Evolutionary conservation across 2,113 vertebrate species (phyloP), one percentile per base, ranked within the genome.

Genomic region (Carettochelys insculpta): DNA sequence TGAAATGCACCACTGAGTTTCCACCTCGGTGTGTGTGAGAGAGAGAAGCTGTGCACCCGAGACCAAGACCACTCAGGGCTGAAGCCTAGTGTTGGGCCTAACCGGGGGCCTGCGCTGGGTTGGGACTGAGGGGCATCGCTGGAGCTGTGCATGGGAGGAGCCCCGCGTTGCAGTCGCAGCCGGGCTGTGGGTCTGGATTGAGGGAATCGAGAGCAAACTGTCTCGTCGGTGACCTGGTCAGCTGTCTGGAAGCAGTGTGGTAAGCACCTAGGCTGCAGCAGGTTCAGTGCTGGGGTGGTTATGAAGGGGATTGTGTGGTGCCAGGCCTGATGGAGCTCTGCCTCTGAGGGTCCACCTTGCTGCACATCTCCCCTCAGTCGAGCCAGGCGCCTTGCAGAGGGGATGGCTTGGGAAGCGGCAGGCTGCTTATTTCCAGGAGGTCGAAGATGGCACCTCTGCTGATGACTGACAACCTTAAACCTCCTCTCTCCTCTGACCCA

Each of bases 401-500:
- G 16, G 34, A 17, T 9, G 58, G 13, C 34, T 9, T 8, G 58
- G 19, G 16, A 19, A 8, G 34, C 7, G 17, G 31, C 58, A 65
- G 31, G 16, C 31, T 54, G 38, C 38, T 22, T 77, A 7, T 31
- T 76, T 2, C 45, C 29, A 41, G 41, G 10, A 54, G 51, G n/a
- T 22, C 34, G 27, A 17, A 27, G 71, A n/a, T 24, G 7, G 16
- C 34, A 17, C 53, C 53, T 27, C 83, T 1, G 24, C 2, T n/a
- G 65, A 38, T 19, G 8, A 71, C 20, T 3, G 19, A 8, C 9
- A 65, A 19, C 81, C 24, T 50, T 0, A 3, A 41, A 2, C 76
- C 51, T 0, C 14, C 0, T 11, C 43, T 47, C 65, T 48, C 45
- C 3, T 2, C 3, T 50, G 48, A 10, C 48, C 48, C 48, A 50